A percentile compares a stretch with the other conserved stretches of the same genome.
phyloP scores from a whole-genome alignment of 2,113 vertebrate species.

The Pluvialis apricaria region DNA sequence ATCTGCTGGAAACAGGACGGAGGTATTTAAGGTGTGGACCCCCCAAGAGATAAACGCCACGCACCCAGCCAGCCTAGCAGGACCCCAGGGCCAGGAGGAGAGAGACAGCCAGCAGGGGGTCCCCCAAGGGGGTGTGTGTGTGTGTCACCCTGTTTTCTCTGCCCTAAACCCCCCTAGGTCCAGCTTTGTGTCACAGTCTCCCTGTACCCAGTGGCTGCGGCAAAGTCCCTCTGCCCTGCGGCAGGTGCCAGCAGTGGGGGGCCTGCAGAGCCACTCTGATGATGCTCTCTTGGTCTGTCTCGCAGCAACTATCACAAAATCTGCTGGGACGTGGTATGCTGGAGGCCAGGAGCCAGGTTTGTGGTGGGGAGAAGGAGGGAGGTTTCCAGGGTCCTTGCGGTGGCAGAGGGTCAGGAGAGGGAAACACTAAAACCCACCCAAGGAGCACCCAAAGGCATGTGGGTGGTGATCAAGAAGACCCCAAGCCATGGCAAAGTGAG shows the following conservation, averaged over 20 bases:
- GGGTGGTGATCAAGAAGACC: background rate
- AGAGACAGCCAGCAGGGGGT: background rate
- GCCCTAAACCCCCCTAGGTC: accelerated
- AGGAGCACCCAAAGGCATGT: background rate
- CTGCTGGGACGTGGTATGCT: background rate
- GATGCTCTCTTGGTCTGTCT: background rate
- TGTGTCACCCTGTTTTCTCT: background rate
- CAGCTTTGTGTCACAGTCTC: background rate
- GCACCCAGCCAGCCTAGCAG: background rate
- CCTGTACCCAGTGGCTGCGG: background rate
- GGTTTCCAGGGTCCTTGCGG: background rate
- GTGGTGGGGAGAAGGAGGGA: background rate
- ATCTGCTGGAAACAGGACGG: conserved; percentile 67
- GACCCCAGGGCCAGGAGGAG: background rate
- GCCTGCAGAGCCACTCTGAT: no score
- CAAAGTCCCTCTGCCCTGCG: no score
- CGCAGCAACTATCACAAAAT: background rate
- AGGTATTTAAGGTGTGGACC: background rate
- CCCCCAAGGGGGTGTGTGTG: no score
- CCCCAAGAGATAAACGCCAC: no score
- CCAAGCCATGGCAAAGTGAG: background rate
- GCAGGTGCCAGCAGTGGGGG: background rate
- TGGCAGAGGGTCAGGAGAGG: background rate
- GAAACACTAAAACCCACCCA: background rate
- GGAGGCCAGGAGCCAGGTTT: background rate